Percentiles rank a stretch among this genome's conserved stretches.
Conservation (phyloP, 1,140 invertebrate genomes). For the Oedothorax gibbosus region DNA sequence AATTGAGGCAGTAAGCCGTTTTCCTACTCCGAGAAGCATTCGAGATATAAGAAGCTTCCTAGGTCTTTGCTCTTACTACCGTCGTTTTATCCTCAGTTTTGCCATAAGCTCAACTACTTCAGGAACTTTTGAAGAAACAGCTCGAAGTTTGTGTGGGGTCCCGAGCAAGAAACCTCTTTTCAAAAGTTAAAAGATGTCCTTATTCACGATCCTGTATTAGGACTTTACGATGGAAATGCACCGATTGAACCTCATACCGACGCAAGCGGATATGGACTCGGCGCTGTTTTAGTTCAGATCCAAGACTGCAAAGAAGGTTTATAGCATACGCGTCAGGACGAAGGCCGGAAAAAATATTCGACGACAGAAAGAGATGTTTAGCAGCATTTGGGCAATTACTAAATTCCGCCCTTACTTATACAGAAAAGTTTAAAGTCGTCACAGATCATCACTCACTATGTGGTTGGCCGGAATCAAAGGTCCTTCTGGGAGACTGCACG, state of each 20-base stretch:
- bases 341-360: too few relatives aligned
- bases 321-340: too few relatives aligned
- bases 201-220: not conserved
- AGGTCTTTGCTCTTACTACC: slow-evolving; percentile 5
- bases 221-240: not conserved
- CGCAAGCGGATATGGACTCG: not conserved
- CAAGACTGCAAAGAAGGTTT: not conserved
- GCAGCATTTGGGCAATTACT: too few relatives aligned
- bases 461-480: not conserved
- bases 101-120: not conserved
- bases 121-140: not conserved
- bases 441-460: not conserved
- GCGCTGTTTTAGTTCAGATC: slow-evolving; percentile 1
- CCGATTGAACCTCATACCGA: not conserved
- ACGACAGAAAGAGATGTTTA: too few relatives aligned
- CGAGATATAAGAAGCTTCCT: slow-evolving; percentile 22
- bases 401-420: not conserved
- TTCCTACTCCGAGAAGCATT: not conserved
- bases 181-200: not conserved
- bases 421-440: not conserved
- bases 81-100: slow-evolving; percentile 4
- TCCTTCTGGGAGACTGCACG: not conserved
- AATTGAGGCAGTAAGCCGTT: not conserved
- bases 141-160: not conserved
- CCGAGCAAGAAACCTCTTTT: not conserved